Evolutionary conservation across 2,113 vertebrate genomes (phyloP), one percentile per base, ranked within the genome.

Genomic region (Smithornis capensis): DNA sequence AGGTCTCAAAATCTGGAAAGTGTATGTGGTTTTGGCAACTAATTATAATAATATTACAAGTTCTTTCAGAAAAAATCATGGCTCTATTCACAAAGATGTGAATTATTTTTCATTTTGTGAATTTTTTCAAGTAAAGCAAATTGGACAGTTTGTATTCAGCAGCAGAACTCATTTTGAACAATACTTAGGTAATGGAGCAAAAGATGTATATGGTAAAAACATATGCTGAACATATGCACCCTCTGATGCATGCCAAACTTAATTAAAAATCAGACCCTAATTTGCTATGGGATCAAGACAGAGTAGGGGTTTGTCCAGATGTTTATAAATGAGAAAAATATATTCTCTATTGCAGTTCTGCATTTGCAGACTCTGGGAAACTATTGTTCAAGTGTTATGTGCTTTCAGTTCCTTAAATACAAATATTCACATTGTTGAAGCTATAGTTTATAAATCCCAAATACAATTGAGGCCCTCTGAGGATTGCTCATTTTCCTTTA

Each of bases 151-250:
- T 80, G 33, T 73, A 62, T 94, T 92, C 94, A 96, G 64, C 75
- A 92, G 57, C 79, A 95, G 59, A 81, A 78, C 38, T 64, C 25
- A 62, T 93, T 92, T 89, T 89, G 49, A 93, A 96, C 87, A 80
- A 95, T 90, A 91, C 2, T 10, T 86, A 82, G 68, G 60, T 90
- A 97, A 95, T 91, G 65, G 94, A 68, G 67, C 90, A 96, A 97
- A 92, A 64, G 74, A 75, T n/a, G 88, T 79, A 63, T 91, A 97
- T 94, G 65, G 70, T 96, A 84, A 80, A 97, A 97, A 93, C 95
- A 97, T 91, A 73, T 96, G 96, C 73, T 93, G 92, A 97, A 87
- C 97, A 97, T 96, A 97, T 96, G 97, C 84, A 92, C 21, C 24
- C 63, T 95, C 74, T 92, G 63, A 95, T 94, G 91, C 86, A 81